A percentile compares a stretch with the other conserved stretches of the same genome.
Evolutionary conservation across 2,888 invertebrate genomes (phyloP).

Genomic region (Acanthoscelides obtectus): DNA sequence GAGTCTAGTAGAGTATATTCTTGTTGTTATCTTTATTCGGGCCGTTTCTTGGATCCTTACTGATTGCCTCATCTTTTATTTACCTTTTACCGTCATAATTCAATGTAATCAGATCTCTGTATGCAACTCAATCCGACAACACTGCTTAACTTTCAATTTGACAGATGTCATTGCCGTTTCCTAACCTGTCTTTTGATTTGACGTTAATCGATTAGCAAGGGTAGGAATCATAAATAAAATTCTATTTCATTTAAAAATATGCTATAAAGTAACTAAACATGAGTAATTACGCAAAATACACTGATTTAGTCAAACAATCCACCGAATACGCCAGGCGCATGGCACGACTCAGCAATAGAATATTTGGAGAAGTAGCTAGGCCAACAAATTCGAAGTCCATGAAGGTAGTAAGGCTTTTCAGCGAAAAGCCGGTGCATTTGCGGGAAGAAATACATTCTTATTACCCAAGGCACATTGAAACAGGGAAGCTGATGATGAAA

Average conservation of each 20-base stretch:
- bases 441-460: conserved; percentile 71
- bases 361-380: conserved; percentile 82
- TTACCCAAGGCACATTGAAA: conserved; percentile 82
- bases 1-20: too few species aligned
- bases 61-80: too few species aligned
- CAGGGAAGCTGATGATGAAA: conserved; percentile 64
- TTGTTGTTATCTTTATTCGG: too few species aligned
- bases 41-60: too few species aligned
- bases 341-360: conserved; percentile 79
- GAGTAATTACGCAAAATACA: conserved; percentile 68
- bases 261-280: conserved; percentile 32
- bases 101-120: too few species aligned
- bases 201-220: too few species aligned
- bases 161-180: too few species aligned
- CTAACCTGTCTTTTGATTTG: too few species aligned
- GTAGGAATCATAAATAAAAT: too few species aligned
- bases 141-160: too few species aligned
- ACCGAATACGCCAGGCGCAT: conserved; percentile 82
- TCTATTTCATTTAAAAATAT: background rate
- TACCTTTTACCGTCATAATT: too few species aligned
- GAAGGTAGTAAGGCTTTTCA: conserved; percentile 75
- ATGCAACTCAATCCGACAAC: too few species aligned
- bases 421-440: conserved; percentile 69
- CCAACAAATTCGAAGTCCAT: conserved; percentile 71
- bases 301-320: conserved; percentile 61